Base-by-base conservation (phyloP, 2,797 vertebrate species). In the Merluccius polli region DNA sequence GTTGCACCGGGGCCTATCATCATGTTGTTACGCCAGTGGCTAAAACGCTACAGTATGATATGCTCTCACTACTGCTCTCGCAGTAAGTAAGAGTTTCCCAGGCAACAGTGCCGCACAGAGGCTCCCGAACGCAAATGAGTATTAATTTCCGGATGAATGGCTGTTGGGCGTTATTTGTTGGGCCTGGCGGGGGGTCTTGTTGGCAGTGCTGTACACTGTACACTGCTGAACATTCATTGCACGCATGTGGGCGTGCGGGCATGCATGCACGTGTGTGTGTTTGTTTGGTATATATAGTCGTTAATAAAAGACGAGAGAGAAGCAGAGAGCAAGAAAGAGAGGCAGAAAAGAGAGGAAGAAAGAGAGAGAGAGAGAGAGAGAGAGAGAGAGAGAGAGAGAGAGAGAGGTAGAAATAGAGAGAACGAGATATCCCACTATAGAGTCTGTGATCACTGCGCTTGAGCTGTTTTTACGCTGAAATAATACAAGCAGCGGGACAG, bases 181-280 rank as follows among this genome's bases (percentile, higher is more conserved):
- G n/a, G n/a, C n/a, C n/a, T n/a, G n/a, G n/a, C n/a, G n/a, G n/a
- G n/a, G n/a, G n/a, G n/a, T n/a, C n/a, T n/a, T n/a, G n/a, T n/a
- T n/a, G n/a, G n/a, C n/a, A n/a, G n/a, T n/a, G n/a, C n/a, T n/a
- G n/a, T n/a, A n/a, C n/a, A n/a, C n/a, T n/a, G n/a, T n/a, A n/a
- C n/a, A n/a, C n/a, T n/a, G n/a, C n/a, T n/a, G n/a, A n/a, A n/a
- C 68, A 18, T 70, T 29, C 30, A 30, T 31, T 31, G 3, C 44
- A 36, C 32, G 72, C 29, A 29, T 59, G 72, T 72, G 70, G 27
- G 35, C 35, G 69, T 35, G 69, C 38, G 70, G 27, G 70, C 38
- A 36, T 59, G 72, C 29, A 29, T 59, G 72, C 24, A 30, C 33
- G 71, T 72, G 72, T 21, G 29, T 52, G 72, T 52, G 41, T 31